Base-by-base conservation (phyloP, 2,797 vertebrate species). In the Erithacus rubecula region DNA sequence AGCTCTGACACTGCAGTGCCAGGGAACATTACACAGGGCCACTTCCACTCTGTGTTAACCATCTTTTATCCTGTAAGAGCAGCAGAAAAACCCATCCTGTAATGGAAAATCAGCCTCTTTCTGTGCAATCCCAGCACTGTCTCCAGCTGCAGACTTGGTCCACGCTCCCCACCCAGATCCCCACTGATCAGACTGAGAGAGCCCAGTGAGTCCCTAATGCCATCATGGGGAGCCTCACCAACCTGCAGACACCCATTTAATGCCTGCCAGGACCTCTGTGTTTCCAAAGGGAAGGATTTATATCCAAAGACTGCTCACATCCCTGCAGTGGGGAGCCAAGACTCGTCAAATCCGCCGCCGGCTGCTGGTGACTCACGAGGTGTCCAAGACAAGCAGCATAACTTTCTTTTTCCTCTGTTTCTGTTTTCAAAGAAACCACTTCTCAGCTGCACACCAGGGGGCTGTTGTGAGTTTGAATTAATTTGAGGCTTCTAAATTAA, bases 401-500 rank as follows among this genome's bases (percentile, higher is more conserved):
- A 84, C 94, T 87, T 93, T 83, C 65, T 91, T 90, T 83, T 88
- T 74, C 69, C 55, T 92, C 82, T 76, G 43, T 85, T 95, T 93
- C 90, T 95, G 20, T 93, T 96, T 91, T 87, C 89, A 86, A 79
- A 93, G 91, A 78, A 95, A 94, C 46, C 49, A 56, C 59, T 91
- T 89, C 63, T 91, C 70, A 1, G 69, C 63, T 72, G 67, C 83
- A 87, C 85, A 90, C 90, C 74, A 89, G 93, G 94, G 85, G 43
- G 49, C 77, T 90, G 89, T 95, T 95, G 83, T 70, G 87, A 82
- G 70, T 94, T 93, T 91, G 87, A 95, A 96, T 96, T 96, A 95
- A 96, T 96, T 93, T 93, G 67, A 96, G 81, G 70, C 81, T 95
- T 92, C 90, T 74, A 94, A 96, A 95, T 96, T 95, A 94, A 96